phyloP scores from a whole-genome alignment of 1,140 invertebrate species.

The Telenomus remus region DNA sequence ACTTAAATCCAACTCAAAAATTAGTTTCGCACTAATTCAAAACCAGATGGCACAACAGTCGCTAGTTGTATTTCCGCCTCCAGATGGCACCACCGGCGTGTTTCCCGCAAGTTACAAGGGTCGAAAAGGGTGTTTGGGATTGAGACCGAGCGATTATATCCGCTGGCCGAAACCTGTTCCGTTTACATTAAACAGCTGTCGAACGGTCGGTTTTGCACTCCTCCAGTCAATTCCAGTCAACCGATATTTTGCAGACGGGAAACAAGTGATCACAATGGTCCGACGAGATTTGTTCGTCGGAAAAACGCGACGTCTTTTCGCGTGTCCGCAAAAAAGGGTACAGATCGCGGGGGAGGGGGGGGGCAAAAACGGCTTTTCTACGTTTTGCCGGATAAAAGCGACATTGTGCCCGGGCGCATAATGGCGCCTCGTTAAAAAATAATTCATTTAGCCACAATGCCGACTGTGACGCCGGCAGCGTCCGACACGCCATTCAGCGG shows the following conservation, averaged over 20 bases:
- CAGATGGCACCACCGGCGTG: background rate
- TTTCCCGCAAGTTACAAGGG: background rate
- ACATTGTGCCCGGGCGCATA: constrained; percentile 48
- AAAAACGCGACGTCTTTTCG: constrained; percentile 33
- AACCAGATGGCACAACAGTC: too few species aligned
- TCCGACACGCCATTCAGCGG: constrained; percentile 36
- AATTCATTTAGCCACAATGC: constrained; percentile 57
- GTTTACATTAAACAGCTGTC: constrained; percentile 31
- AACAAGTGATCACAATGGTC: constrained; percentile 30
- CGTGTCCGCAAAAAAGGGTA: constrained; percentile 25
- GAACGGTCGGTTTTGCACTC: background rate
- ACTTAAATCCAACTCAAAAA: too few species aligned
- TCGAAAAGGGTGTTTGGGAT: background rate
- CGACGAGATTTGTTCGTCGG: background rate
- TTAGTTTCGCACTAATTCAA: too few species aligned
- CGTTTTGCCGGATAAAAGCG: constrained; percentile 43
- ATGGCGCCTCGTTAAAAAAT: constrained; percentile 56
- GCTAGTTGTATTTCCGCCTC: background rate
- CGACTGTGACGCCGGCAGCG: constrained; percentile 39
- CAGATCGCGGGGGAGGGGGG: constrained; percentile 9
- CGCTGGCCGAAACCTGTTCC: constrained; percentile 18
- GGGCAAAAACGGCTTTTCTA: constrained; percentile 33
- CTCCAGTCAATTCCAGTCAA: too few species aligned
- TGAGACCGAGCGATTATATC: constrained; percentile 3
- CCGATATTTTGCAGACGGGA: constrained; percentile 10